A percentile compares a stretch with the other conserved stretches of the same genome.
Conservation (phyloP, 2,797 vertebrate genomes). For the Chaetodon trifasciatus region DNA sequence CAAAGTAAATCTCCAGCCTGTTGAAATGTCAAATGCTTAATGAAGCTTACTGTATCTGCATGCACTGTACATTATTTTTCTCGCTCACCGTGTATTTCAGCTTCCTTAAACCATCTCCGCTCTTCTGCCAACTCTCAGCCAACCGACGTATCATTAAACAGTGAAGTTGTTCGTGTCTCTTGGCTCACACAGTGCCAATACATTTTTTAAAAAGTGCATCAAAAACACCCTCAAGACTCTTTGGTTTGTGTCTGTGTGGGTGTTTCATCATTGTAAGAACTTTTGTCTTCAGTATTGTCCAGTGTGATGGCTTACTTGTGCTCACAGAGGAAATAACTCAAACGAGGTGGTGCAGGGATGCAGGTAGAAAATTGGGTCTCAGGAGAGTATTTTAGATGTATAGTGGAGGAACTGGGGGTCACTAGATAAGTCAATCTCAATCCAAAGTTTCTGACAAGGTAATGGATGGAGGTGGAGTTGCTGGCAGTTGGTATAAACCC, state of each 20-base stretch:
- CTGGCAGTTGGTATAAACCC: slow-evolving; percentile 18
- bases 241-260: slow-evolving; percentile 46
- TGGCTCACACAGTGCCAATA: slow-evolving; percentile 30
- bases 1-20: slow-evolving; percentile 40
- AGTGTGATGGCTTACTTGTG: slow-evolving; percentile 56
- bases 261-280: slow-evolving; percentile 57
- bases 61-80: slow-evolving; percentile 25
- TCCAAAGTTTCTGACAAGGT: slow-evolving; percentile 70
- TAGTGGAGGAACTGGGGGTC: slow-evolving; percentile 44
- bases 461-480: slow-evolving; percentile 49
- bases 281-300: slow-evolving; percentile 51
- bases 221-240: slow-evolving; percentile 39
- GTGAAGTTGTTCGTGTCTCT: slow-evolving; percentile 22
- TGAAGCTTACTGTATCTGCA: slow-evolving; percentile 35
- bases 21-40: slow-evolving; percentile 57
- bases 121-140: slow-evolving; percentile 9
- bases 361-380: slow-evolving; percentile 65
- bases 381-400: slow-evolving; percentile 67
- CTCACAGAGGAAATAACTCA: slow-evolving; percentile 63
- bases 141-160: slow-evolving; percentile 21
- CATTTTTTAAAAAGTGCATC: slow-evolving; percentile 21
- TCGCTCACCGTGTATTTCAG: slow-evolving; percentile 1
- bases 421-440: slow-evolving; percentile 67
- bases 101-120: slow-evolving; percentile 19
- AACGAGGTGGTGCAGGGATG: slow-evolving; percentile 43